Percentiles rank a stretch among this genome's conserved stretches.
phyloP scores from a whole-genome alignment of 2,797 vertebrate genomes.

The Enteromius mattozi region DNA sequence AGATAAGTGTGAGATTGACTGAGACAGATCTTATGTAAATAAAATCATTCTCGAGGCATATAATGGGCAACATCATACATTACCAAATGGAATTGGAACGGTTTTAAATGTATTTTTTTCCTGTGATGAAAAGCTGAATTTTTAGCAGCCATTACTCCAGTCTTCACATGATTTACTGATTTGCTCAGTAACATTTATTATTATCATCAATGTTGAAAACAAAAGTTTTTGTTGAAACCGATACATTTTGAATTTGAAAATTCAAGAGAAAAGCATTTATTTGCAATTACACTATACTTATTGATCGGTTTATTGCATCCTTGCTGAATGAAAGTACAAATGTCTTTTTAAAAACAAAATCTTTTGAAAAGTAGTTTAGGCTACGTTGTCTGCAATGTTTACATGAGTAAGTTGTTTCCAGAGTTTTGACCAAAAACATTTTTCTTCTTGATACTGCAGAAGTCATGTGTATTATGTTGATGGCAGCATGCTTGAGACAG shows the following conservation, averaged over 20 bases:
- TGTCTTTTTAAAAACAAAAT: not conserved
- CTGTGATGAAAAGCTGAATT: not conserved
- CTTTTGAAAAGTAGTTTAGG: not conserved
- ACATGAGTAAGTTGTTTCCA: not conserved
- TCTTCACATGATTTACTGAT: not conserved
- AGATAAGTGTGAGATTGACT: not conserved
- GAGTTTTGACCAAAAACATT: not conserved
- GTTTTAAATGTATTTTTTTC: not conserved
- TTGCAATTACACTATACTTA: not conserved
- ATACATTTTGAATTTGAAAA: not conserved
- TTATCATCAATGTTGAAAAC: not conserved
- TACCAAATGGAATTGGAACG: not conserved
- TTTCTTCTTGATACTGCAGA: not conserved
- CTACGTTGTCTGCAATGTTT: not conserved
- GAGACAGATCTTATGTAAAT: slow-evolving; percentile 6
- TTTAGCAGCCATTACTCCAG: not conserved
- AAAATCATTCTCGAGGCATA: not conserved
- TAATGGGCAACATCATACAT: not conserved
- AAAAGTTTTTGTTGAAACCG: not conserved
- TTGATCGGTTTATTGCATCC: not conserved
- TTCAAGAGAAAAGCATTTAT: not conserved
- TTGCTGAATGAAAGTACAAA: not conserved
- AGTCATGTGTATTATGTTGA: not conserved
- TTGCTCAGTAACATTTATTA: not conserved
- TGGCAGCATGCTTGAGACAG: not conserved